Evolutionary conservation across 2,888 invertebrate genomes (phyloP).

Genomic region (Eupelmus urozonus): DNA sequence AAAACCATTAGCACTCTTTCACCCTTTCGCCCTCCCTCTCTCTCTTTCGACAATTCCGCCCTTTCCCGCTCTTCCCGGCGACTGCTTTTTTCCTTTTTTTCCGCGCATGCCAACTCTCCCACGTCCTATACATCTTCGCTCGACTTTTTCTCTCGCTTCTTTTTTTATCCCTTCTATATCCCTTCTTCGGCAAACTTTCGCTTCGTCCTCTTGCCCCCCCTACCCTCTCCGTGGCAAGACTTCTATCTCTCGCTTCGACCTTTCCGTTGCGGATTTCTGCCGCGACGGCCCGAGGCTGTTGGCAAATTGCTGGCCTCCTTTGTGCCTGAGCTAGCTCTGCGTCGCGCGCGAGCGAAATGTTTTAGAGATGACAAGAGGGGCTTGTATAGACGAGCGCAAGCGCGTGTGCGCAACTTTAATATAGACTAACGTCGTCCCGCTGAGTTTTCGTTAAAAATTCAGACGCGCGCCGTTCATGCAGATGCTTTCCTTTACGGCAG

Average conservation of each 20-base stretch:
- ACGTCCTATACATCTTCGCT: background rate
- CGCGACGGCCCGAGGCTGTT: background rate
- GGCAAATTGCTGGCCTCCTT: background rate
- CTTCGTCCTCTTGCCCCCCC: background rate
- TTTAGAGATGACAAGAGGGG: slow-evolving; percentile 2
- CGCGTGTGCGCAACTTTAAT: too few relatives aligned
- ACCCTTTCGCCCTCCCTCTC: too few relatives aligned
- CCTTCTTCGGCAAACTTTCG: slow-evolving; percentile 1
- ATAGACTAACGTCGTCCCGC: too few relatives aligned
- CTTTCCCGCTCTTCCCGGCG: too few relatives aligned
- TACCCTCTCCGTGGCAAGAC: too few relatives aligned
- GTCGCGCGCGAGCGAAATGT: slow-evolving; percentile 22
- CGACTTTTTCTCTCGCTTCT: background rate
- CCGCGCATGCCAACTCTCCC: too few relatives aligned
- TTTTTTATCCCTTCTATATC: background rate
- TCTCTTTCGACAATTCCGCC: too few relatives aligned
- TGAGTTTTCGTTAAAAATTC: too few relatives aligned
- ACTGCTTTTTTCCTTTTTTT: too few relatives aligned
- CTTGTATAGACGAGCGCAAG: background rate
- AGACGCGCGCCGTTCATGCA: too few relatives aligned
- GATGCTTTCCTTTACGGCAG: too few relatives aligned
- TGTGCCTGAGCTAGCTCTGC: background rate
- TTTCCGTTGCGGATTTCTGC: background rate
- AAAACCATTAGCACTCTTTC: too few relatives aligned
- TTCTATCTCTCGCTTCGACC: background rate